Percentiles rank a stretch among this genome's conserved stretches.
These are phyloP conservation scores for Dicranocentrus wangi DNA, from an alignment of 2,888 invertebrate genomes.

Conservation along the genomic window DNA sequence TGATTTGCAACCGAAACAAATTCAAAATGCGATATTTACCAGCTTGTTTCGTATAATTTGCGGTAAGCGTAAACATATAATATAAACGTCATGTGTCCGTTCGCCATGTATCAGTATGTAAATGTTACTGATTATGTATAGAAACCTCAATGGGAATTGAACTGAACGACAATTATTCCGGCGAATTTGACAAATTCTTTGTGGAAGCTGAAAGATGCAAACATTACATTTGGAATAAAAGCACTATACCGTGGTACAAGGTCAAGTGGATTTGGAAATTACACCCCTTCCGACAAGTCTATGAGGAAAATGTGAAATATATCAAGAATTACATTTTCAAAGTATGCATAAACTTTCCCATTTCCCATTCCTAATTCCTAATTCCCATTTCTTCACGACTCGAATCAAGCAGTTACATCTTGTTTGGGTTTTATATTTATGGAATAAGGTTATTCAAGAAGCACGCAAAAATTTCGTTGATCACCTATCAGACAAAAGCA, in stretches of 20 bases:
- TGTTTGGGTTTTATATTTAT: background rate
- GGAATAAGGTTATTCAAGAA: background rate
- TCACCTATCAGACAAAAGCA: background rate
- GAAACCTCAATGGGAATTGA: constrained; percentile 54
- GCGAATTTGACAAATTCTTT: constrained; percentile 51
- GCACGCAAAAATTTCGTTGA: background rate
- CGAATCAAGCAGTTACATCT: background rate
- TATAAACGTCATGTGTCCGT: background rate
- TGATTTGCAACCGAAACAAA: constrained; percentile 12
- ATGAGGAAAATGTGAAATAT: constrained; percentile 42
- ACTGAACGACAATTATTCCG: constrained; percentile 23
- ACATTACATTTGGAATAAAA: constrained; percentile 27
- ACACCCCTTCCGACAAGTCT: constrained; percentile 37
- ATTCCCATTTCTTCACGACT: too few species aligned
- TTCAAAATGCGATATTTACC: constrained; percentile 30
- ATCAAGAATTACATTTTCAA: constrained; percentile 46
- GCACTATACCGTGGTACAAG: constrained; percentile 35
- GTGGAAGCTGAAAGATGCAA: constrained; percentile 50
- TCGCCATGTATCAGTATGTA: background rate
- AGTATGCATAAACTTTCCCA: background rate
- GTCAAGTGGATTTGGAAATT: constrained; percentile 46
- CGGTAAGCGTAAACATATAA: constrained; percentile 18
- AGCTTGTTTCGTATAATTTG: constrained; percentile 37
- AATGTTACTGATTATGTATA: too few species aligned
- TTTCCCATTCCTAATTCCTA: background rate